Base-by-base conservation (phyloP, 2,113 vertebrate genomes). In the Tragelaphus buxtoni region DNA sequence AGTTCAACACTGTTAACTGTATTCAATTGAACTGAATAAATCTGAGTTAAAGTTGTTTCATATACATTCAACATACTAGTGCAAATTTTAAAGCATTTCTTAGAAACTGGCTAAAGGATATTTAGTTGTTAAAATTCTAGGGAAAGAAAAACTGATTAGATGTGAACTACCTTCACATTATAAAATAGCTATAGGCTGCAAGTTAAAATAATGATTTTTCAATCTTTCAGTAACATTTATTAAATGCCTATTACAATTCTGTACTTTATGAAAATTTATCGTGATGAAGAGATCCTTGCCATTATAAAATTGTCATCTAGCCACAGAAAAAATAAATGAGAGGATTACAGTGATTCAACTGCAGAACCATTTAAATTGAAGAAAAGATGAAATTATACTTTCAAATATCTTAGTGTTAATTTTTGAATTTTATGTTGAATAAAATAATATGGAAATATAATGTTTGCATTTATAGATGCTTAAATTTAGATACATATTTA, bases 201-300 rank as follows among this genome's bases (percentile, higher is more conserved):
- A 92, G 83, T 89, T 96, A 95, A 93, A 92, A 85, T 65, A 81
- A 93, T 92, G 35, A 80, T 92, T 96, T 84, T 95, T n/a, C 76
- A 45, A 72, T 63, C 92, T 84, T 95, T 84, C 51, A 88, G 28
- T 93, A 94, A 88, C 42, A 69, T 96, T 96, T 77, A 85, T 96
- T 91, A 90, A 97, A 88, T 93, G 39, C 22, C 45, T 94, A 74
- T 47, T 95, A 74, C 1, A 65, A 91, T 79, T 92, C 55, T 79
- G 3, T 94, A 42, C 39, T 74, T 96, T 83, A 63, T 92, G 69
- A 95, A 96, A 96, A 81, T 53, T 82, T 20, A 60, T 80, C 80
- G 45, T 88, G 94, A 96, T 93, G 8, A 95, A 82, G 82, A 96
- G 13, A 94, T 58, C 30, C 20, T 92, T 30, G 32, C 32, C 60